Base-by-base conservation (phyloP, 1,140 invertebrate genomes). In the Rhopalosiphum maidis region DNA sequence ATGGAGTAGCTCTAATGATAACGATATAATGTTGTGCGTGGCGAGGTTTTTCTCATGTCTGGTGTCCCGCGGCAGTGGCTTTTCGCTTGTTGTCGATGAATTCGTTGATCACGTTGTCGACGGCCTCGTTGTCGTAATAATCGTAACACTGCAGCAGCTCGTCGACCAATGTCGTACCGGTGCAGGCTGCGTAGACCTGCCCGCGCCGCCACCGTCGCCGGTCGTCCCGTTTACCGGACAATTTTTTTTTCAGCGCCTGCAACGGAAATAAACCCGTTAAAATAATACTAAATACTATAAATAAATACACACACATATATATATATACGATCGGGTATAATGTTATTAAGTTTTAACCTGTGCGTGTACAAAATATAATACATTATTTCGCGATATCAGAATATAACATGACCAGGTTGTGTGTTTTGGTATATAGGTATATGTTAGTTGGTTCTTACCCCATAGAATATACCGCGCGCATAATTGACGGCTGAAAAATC, bases 71-170 rank as follows among this genome's bases (percentile, higher is more conserved):
- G 35, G 37, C 22, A 6, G 25, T 41, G n/a, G 46, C 11, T 54
- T 37, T 89, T 18, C 37, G 35, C 60, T 21, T 46, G 68, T 48
- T 86, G 48, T 86, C 91, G 35, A 93, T 83, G 25, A 93, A 93
- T 30, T 93, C 91, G 77, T 93, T 93, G 91, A 93, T 93, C 77
- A 93, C 25, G 48, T 93, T 93, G n/a, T 93, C 91, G 21, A 55
- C 91, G 5, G 91, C 91, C 18, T 93, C 91, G 82, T 93, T 93
- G 23, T 93, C 91, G 48, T 93, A 93, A n/a, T n/a, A 90, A 43
- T 30, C 30, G 46, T 46, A 6, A 43, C 41, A 7, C 86, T 18
- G 86, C 25, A 68, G 30, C 60, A 68, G 30, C 60, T n/a, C 60
- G 60, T 68, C 60, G 11, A 18, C 30, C 60, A 30, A 11, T 18